Conservation (phyloP, 2,888 invertebrate species). For the Dascillus cervinus region DNA sequence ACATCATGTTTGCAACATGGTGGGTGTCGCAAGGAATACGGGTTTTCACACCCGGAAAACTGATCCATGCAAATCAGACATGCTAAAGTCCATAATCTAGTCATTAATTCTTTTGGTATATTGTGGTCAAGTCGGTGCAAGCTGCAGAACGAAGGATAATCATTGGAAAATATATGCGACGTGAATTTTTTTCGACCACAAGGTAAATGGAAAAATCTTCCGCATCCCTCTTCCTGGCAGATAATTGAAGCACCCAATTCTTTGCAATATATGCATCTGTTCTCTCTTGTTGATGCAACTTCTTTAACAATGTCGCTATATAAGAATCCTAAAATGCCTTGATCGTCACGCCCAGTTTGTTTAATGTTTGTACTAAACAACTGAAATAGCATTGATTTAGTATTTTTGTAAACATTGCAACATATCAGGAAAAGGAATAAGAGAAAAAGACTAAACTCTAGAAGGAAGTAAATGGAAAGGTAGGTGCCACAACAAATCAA, state of each 20-base stretch:
- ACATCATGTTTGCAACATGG: slow-evolving; percentile 9
- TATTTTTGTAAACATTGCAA: no score
- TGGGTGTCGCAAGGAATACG: slow-evolving; percentile 6
- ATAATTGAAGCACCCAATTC: slow-evolving; percentile 62
- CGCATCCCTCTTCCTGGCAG: slow-evolving; percentile 58
- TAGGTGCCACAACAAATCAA: no score
- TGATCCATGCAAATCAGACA: slow-evolving; percentile 12
- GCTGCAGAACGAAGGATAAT: slow-evolving; percentile 7
- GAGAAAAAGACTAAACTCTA: no score
- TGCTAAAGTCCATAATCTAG: not conserved
- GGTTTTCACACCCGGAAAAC: slow-evolving; percentile 2
- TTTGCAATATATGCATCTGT: slow-evolving; percentile 58
- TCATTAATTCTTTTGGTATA: not conserved
- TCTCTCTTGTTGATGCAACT: slow-evolving; percentile 47
- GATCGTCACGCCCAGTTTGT: slow-evolving; percentile 59
- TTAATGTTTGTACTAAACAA: slow-evolving; percentile 61
- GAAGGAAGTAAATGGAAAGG: no score
- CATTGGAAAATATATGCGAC: slow-evolving; percentile 2
- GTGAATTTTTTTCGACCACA: slow-evolving; percentile 55
- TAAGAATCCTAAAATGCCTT: slow-evolving; percentile 69
- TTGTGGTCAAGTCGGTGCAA: not conserved
- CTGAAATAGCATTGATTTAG: no score
- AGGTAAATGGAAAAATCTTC: slow-evolving; percentile 63
- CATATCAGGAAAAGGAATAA: no score
- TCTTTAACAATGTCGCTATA: slow-evolving; percentile 61